phyloP scores from a whole-genome alignment of 2,888 invertebrate genomes.

The Hydrotaea diabolus region DNA sequence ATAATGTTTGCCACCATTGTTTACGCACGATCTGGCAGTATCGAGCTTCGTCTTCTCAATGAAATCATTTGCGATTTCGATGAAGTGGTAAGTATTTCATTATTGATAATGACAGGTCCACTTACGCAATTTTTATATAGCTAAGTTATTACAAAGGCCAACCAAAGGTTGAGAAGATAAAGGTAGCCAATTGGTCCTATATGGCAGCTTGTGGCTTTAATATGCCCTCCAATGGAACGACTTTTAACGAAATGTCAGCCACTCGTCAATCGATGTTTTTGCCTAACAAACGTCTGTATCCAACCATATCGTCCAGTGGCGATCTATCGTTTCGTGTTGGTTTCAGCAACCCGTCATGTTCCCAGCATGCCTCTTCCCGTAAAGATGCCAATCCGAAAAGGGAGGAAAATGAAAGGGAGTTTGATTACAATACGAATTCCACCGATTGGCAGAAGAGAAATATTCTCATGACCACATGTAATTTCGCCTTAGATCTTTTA shows the following conservation, averaged over 20 bases:
- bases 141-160: slow-evolving; percentile 9
- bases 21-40: slow-evolving; percentile 87
- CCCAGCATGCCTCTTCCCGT: not conserved
- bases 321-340: slow-evolving; percentile 82
- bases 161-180: slow-evolving; percentile 94
- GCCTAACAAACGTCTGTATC: not conserved
- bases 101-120: not conserved
- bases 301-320: not conserved
- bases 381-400: slow-evolving; percentile 64
- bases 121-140: not conserved
- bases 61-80: slow-evolving; percentile 97
- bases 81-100: slow-evolving; percentile 83
- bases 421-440: not conserved
- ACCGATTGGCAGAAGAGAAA: not conserved
- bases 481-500: slow-evolving; percentile 89
- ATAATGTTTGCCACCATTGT: slow-evolving; percentile 98
- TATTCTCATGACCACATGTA: slow-evolving; percentile 81
- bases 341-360: not conserved
- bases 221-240: slow-evolving; percentile 1
- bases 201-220: slow-evolving; percentile 98
- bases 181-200: slow-evolving; percentile 97
- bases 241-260: not conserved
- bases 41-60: slow-evolving; percentile 89
- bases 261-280: not conserved
- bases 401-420: slow-evolving; percentile 25